Evolutionary conservation across 2,888 invertebrate genomes (phyloP).

Genomic region (Onchidella celtica): DNA sequence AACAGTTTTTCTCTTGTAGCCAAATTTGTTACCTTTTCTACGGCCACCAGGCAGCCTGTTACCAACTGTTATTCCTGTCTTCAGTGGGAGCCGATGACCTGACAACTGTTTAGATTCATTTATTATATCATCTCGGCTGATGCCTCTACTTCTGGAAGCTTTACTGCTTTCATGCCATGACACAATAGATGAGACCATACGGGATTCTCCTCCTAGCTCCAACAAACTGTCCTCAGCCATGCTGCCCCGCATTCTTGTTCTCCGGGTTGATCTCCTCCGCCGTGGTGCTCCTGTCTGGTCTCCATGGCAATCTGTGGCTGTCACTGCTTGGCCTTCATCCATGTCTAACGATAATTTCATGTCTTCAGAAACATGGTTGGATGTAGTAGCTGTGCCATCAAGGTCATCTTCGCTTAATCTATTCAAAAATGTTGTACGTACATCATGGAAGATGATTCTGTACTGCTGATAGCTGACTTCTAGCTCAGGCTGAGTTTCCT

Average conservation of each 20-base stretch:
- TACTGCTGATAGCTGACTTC: background rate
- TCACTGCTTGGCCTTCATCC: too few relatives aligned
- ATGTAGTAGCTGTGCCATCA: background rate
- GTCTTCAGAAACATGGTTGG: background rate
- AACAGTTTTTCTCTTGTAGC: background rate
- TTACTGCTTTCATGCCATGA: background rate
- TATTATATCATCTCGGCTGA: background rate
- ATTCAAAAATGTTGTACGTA: background rate
- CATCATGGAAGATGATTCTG: background rate
- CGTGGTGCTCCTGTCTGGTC: background rate
- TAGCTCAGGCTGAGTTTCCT: background rate
- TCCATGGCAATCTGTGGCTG: background rate
- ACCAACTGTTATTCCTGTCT: background rate
- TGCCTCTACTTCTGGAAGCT: background rate
- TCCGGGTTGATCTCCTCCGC: constrained; percentile 9
- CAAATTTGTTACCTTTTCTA: background rate
- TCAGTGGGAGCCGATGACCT: background rate
- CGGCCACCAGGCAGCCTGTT: background rate
- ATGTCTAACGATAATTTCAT: background rate
- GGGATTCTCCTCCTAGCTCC: background rate
- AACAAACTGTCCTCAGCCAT: constrained; percentile 15
- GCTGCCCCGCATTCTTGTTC: constrained; percentile 35
- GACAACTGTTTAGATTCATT: too few relatives aligned
- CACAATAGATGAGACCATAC: background rate
- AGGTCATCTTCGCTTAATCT: background rate